Conservation (phyloP, 2,888 invertebrate genomes). For the Augiades crinisus region DNA sequence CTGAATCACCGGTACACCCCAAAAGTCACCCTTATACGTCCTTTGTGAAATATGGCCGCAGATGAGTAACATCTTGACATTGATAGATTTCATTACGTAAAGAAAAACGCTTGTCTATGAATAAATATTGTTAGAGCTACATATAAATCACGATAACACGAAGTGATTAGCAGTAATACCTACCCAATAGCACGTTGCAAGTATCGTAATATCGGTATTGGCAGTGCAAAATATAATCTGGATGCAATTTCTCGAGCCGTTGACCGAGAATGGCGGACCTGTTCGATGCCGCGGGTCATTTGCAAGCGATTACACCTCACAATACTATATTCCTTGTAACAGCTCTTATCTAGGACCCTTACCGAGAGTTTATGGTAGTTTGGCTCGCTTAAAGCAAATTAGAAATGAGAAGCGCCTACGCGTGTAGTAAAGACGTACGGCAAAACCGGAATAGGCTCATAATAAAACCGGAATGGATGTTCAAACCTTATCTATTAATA, state of each 20-base stretch:
- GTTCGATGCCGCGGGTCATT: slow-evolving; percentile 55
- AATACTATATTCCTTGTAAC: slow-evolving; percentile 38
- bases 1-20: no score
- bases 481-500: not conserved
- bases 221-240: slow-evolving; percentile 37
- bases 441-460: not conserved
- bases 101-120: no score
- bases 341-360: not conserved
- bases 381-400: not conserved
- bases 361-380: not conserved
- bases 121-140: not conserved
- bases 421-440: not conserved
- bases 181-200: not conserved
- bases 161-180: slow-evolving; percentile 1
- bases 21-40: no score
- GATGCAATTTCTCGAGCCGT: slow-evolving; percentile 57
- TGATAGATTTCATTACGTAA: not conserved
- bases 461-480: no score
- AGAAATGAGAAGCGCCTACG: not conserved
- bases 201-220: slow-evolving; percentile 27
- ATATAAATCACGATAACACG: not conserved
- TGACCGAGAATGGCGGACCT: slow-evolving; percentile 59
- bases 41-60: no score
- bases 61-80: not conserved
- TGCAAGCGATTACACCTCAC: slow-evolving; percentile 53